Conservation (phyloP, 2,113 vertebrate genomes). For the Oriolus oriolus region DNA sequence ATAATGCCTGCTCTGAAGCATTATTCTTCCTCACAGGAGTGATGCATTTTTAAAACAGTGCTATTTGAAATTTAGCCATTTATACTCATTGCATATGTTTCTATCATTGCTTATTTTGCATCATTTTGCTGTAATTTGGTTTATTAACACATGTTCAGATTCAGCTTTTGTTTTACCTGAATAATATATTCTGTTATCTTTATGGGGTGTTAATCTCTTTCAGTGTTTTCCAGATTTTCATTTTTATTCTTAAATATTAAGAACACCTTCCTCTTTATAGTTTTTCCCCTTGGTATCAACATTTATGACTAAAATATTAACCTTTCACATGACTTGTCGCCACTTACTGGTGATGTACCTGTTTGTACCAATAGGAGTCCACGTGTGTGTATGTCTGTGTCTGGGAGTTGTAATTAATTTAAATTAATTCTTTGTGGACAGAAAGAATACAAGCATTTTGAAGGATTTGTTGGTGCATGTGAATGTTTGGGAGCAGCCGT, state of each 20-base stretch:
- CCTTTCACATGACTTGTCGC: neutral
- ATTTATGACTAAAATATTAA: neutral
- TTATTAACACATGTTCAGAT: neutral
- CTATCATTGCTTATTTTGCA: neutral
- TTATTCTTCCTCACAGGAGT: neutral
- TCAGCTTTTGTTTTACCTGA: neutral
- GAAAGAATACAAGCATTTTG: neutral
- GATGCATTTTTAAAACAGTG: neutral
- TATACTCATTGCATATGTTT: neutral
- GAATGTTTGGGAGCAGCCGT: neutral
- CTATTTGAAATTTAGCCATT: neutral
- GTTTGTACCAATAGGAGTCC: neutral
- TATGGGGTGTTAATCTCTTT: neutral
- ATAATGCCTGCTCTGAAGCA: neutral
- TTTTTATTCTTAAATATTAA: neutral
- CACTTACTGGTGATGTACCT: neutral
- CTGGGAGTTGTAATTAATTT: neutral
- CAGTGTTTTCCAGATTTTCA: neutral
- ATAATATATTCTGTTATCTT: neutral
- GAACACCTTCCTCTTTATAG: neutral
- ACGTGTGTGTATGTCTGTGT: neutral
- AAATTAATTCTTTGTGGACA: neutral
- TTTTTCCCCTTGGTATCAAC: neutral
- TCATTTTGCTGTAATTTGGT: neutral
- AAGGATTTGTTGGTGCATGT: neutral